Conservation (phyloP, 2,888 invertebrate species). For the Dolomedes plantarius region DNA sequence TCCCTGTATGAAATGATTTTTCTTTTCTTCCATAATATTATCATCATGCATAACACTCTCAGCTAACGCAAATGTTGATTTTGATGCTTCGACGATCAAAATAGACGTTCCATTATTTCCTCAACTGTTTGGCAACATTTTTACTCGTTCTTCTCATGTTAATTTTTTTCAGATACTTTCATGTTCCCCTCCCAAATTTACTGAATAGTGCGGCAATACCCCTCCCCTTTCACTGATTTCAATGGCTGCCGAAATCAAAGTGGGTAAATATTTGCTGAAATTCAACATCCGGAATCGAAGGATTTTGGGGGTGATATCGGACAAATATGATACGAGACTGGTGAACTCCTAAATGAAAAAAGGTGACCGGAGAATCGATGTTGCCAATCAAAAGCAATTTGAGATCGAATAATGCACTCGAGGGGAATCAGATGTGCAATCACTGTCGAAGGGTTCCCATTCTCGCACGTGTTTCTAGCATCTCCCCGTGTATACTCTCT, state of each 20-base stretch:
- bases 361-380: neutral
- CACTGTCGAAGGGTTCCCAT: neutral
- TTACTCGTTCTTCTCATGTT: neutral
- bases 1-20: neutral
- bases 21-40: neutral
- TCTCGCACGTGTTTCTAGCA: neutral
- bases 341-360: neutral
- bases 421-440: neutral
- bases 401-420: neutral
- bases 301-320: constrained; percentile 10
- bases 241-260: constrained; percentile 1
- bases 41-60: neutral
- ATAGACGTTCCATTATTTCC: constrained; percentile 2
- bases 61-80: constrained; percentile 7
- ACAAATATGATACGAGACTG: neutral
- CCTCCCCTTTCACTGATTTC: neutral
- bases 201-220: neutral
- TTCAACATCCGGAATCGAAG: constrained; percentile 3
- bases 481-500: too few relatives aligned
- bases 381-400: constrained; percentile 9
- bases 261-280: constrained; percentile 11
- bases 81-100: neutral
- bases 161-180: neutral
- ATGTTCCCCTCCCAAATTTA: neutral
- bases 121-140: neutral